A percentile compares a stretch with the other conserved stretches of the same genome.
Conservation (phyloP, 2,113 vertebrate genomes). For the Edolisoma coerulescens region DNA sequence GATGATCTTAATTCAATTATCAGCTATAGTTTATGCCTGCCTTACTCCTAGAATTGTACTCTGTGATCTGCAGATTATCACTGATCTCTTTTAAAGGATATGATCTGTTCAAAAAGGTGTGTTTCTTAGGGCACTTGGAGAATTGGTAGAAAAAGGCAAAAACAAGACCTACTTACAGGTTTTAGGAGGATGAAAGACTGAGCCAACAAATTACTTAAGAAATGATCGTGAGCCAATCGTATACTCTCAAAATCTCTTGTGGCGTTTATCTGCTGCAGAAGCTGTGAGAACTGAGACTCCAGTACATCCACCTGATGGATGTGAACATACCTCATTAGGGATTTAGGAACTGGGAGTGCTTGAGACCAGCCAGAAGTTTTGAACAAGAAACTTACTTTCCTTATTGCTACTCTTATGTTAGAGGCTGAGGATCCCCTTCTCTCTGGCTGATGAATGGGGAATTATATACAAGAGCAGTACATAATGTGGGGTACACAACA, state of each 20-base stretch:
- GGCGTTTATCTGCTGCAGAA: constrained; percentile 92
- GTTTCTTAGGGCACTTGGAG: background rate
- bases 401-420: background rate
- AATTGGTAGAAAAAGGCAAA: background rate
- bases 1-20: background rate
- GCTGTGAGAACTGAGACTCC: constrained; percentile 97
- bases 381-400: background rate
- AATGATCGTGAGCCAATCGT: constrained; percentile 92
- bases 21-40: background rate
- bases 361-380: background rate
- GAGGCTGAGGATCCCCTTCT: background rate
- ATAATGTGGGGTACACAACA: background rate
- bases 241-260: constrained; percentile 97
- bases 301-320: constrained; percentile 88
- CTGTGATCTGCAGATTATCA: background rate
- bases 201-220: constrained; percentile 93
- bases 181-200: constrained; percentile 98
- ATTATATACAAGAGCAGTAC: background rate
- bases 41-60: background rate
- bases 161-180: constrained; percentile 76
- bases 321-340: background rate
- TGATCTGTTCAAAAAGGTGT: background rate
- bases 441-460: background rate
- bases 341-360: background rate
- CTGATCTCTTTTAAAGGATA: background rate